Conservation (phyloP, 2,888 invertebrate genomes). For the Pasiphila rectangulata region DNA sequence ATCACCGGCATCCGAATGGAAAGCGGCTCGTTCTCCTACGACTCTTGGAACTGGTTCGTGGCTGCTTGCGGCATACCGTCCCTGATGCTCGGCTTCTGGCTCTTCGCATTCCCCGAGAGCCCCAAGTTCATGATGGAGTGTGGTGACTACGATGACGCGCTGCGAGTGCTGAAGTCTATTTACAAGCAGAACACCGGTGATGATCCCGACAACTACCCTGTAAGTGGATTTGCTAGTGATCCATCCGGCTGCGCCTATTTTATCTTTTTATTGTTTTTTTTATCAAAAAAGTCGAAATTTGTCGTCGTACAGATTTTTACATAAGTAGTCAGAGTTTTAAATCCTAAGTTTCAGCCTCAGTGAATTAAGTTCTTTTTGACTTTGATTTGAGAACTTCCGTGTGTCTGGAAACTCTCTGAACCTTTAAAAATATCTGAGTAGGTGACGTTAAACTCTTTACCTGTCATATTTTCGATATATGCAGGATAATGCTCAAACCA, state of each 20-base stretch:
- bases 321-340: no score
- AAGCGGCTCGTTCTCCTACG: constrained; percentile 83
- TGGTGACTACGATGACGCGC: constrained; percentile 88
- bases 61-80: constrained; percentile 87
- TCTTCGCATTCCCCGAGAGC: constrained; percentile 89
- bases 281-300: no score
- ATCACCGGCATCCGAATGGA: constrained; percentile 82
- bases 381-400: no score
- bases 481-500: no score
- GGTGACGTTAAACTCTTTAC: no score
- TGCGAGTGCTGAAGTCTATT: constrained; percentile 84
- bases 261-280: not conserved
- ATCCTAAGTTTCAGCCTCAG: no score
- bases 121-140: constrained; percentile 91
- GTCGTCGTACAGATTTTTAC: no score
- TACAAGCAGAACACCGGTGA: constrained; percentile 87
- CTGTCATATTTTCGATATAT: no score
- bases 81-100: constrained; percentile 84
- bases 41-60: constrained; percentile 91
- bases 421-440: no score
- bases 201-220: constrained; percentile 85
- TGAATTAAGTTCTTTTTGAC: no score
- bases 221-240: constrained; percentile 55
- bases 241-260: constrained; percentile 1
- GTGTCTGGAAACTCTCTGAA: no score